Evolutionary conservation across 2,888 invertebrate genomes (phyloP), one percentile per base, ranked within the genome.

Genomic region (Hemistola chrysoprasaria): DNA sequence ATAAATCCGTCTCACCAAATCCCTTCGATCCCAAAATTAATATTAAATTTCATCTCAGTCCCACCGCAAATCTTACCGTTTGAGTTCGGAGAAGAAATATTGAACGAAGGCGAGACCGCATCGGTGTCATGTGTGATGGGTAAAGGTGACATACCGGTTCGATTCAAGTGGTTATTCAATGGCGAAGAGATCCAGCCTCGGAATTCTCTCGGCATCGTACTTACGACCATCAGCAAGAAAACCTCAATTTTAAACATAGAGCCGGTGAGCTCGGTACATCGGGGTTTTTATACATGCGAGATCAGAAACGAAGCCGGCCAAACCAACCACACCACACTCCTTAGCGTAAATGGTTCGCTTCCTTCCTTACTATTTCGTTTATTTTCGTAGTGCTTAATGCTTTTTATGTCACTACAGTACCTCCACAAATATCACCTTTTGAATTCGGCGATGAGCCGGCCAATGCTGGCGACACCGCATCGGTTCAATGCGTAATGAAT

Each of bases 71-170:
- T 95, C 59, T 91, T 92, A 53, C 93, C 93, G 23, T 94, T 95
- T 69, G 91, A 92, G 68, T 94, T 95, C 63, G 95, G 94, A 54
- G 93, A 93, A 56, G 93, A 93, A 56, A 91, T 92, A 48, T 88
- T 93, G 51, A 93, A 94, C 65, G 92, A 93, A 63, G 92, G 94
- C 50, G 94, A 94, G 66, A 91, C 92, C 60, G 92, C 93, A 11
- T 93, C 94, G 8, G 92, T 93, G 11, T 91, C 92, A 34, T 95
- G 95, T 72, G 91, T 93, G 29, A 94, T 95, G 59, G 92, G 91
- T 67, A 94, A 94, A 74, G 95, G 96, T 16, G 97, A 97, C 75
- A 83, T 93, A 25, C 96, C 96, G 6, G 90, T 96, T 48, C 91
- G 91, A 51, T 94, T 97, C 53, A 91, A 90, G 33, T 96, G 96